Conservation (phyloP, 2,113 vertebrate species). For the Entelurus aequoreus region DNA sequence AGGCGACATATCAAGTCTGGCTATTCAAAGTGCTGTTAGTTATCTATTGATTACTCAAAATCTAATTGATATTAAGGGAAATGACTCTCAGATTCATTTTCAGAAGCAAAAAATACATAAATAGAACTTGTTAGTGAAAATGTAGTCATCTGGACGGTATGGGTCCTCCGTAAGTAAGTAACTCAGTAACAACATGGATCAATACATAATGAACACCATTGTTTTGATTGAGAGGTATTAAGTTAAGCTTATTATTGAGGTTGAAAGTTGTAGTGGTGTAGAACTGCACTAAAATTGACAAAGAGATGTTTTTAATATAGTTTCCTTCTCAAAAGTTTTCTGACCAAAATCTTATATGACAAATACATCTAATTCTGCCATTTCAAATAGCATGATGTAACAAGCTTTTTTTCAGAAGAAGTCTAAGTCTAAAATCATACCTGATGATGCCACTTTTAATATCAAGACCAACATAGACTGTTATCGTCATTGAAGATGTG, state of each 20-base stretch:
- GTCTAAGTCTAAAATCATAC: neutral
- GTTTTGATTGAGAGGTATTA: slow-evolving; percentile 2
- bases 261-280: neutral
- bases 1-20: too few relatives aligned
- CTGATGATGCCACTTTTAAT: neutral
- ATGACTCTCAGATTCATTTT: too few relatives aligned
- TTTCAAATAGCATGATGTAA: neutral
- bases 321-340: neutral
- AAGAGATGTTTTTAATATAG: neutral
- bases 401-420: neutral
- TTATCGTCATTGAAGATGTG: slow-evolving; percentile 1
- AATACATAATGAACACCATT: too few relatives aligned
- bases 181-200: too few relatives aligned
- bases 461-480: slow-evolving; percentile 1
- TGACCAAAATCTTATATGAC: too few relatives aligned
- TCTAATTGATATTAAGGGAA: too few relatives aligned
- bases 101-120: too few relatives aligned
- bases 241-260: neutral
- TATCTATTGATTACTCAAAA: too few relatives aligned
- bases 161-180: too few relatives aligned
- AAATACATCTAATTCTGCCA: neutral
- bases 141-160: too few relatives aligned
- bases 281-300: neutral
- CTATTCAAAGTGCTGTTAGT: too few relatives aligned
- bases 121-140: too few relatives aligned